phyloP scores from a whole-genome alignment of 2,888 invertebrate species.

The Leptopilina syphax region DNA sequence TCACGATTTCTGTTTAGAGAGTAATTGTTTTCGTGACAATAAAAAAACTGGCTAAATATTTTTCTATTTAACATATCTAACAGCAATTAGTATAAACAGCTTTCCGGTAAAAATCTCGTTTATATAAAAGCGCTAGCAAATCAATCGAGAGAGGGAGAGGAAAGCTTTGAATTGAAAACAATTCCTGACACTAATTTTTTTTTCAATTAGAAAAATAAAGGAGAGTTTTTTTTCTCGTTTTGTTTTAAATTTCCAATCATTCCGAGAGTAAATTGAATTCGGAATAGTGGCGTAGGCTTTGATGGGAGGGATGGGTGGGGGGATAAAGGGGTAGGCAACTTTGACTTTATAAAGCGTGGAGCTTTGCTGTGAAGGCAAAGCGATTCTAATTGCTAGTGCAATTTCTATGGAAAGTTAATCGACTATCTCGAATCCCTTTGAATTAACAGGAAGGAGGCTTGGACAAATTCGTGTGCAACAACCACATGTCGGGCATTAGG shows the following conservation, averaged over 20 bases:
- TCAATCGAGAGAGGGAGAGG: not conserved
- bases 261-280: not conserved
- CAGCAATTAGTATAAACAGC: no score
- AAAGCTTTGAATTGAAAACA: not conserved
- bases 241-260: not conserved
- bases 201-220: slow-evolving; percentile 7
- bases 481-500: slow-evolving; percentile 25
- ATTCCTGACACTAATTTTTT: not conserved
- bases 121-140: not conserved
- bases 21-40: no score
- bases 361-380: slow-evolving; percentile 12
- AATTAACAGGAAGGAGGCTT: slow-evolving; percentile 28
- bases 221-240: not conserved
- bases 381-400: slow-evolving; percentile 23
- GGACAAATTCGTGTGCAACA: slow-evolving; percentile 29
- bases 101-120: not conserved
- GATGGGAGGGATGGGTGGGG: not conserved
- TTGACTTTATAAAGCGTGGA: slow-evolving; percentile 11
- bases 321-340: not conserved
- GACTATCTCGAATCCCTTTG: slow-evolving; percentile 49
- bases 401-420: slow-evolving; percentile 42
- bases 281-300: not conserved
- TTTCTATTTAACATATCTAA: no score
- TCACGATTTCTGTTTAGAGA: no score
- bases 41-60: no score